Evolutionary conservation across 2,888 invertebrate genomes (phyloP).

Genomic region (Pasiphila rectangulata): DNA sequence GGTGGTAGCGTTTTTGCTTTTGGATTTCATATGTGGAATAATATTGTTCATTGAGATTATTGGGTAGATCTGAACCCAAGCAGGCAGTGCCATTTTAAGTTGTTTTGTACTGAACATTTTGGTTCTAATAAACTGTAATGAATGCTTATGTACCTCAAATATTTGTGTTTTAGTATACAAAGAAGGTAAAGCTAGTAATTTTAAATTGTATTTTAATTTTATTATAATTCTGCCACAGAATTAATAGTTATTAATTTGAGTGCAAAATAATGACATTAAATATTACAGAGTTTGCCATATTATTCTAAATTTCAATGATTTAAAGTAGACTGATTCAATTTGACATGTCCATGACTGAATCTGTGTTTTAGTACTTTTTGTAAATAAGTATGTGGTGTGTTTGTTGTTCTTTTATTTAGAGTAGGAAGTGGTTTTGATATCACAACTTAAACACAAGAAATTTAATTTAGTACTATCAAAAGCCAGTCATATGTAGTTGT

Average conservation of each 20-base stretch:
- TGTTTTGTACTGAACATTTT: conserved; percentile 18
- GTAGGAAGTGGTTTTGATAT: not conserved
- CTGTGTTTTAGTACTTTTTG: conserved; percentile 26
- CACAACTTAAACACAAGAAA: not conserved
- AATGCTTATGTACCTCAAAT: conserved; percentile 30
- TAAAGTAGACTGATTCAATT: conserved; percentile 36
- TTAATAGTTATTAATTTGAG: conserved; percentile 7
- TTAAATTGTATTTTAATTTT: conserved; percentile 15
- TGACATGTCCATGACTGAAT: conserved; percentile 35
- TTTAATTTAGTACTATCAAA: not conserved
- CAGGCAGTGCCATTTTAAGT: conserved; percentile 32
- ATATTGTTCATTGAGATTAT: conserved; percentile 35
- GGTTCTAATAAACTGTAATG: conserved; percentile 10
- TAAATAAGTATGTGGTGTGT: conserved; percentile 19
- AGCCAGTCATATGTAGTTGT: too few relatives aligned
- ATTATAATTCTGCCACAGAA: conserved; percentile 8
- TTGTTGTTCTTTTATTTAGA: conserved; percentile 1
- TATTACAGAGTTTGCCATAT: conserved; percentile 31
- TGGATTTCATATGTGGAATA: conserved; percentile 18
- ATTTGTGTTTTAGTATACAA: conserved; percentile 22
- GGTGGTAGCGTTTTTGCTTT: too few relatives aligned
- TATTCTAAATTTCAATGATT: conserved; percentile 23
- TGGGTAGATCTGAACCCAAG: conserved; percentile 20
- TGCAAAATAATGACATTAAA: conserved; percentile 14
- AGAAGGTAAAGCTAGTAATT: conserved; percentile 28